These are phyloP conservation scores for Fulica atra DNA, from an alignment of 2,113 vertebrate species.

Conservation along the genomic window DNA sequence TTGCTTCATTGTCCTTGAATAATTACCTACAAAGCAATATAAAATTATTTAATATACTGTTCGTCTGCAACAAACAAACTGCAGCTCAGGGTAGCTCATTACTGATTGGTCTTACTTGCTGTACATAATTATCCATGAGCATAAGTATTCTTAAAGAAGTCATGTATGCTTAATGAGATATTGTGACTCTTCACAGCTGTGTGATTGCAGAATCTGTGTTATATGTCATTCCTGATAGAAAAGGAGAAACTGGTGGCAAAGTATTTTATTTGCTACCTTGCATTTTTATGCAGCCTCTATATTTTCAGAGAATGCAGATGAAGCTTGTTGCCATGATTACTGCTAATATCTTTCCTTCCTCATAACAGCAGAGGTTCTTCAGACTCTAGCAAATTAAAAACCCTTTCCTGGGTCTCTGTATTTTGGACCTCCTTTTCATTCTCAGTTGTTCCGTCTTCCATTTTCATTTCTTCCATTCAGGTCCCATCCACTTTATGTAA, in stretches of 20 bases:
- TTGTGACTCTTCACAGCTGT: not conserved
- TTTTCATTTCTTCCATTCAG: not conserved
- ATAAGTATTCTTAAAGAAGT: not conserved
- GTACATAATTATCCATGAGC: not conserved
- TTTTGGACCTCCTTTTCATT: not conserved
- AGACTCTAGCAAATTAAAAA: not conserved
- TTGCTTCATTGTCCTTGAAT: not conserved
- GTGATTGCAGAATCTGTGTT: not conserved
- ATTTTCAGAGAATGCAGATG: not conserved
- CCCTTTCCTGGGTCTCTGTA: not conserved
- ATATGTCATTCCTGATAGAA: not conserved
- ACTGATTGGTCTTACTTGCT: not conserved
- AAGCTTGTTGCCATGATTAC: not conserved
- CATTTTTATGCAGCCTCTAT: not conserved
- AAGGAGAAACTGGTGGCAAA: too few species aligned
- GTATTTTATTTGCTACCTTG: not conserved
- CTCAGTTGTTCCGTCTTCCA: not conserved
- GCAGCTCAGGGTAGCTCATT: not conserved
- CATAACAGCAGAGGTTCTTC: not conserved
- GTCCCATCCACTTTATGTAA: not conserved
- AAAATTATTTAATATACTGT: not conserved
- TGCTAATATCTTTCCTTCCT: not conserved
- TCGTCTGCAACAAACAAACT: not conserved
- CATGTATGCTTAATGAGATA: not conserved
- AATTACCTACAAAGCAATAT: not conserved